Conservation (phyloP, 2,113 vertebrate species). For the Phyllostomus discolor region DNA sequence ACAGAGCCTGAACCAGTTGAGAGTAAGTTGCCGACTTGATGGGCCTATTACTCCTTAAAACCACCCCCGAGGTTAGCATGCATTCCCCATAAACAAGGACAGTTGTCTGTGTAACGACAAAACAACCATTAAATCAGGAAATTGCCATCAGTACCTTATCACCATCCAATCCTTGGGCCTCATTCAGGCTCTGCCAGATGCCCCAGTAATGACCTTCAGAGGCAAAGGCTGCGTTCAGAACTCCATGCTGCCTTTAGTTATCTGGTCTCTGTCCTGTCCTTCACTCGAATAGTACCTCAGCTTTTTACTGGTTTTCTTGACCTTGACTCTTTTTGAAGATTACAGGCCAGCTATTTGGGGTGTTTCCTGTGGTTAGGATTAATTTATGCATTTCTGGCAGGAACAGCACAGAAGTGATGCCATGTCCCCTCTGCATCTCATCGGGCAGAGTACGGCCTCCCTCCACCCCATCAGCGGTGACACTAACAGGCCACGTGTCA, state of each 20-base stretch:
- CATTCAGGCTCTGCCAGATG: neutral
- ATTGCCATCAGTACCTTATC: neutral
- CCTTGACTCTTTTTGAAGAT: neutral
- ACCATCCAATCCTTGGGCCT: neutral
- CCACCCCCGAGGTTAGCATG: neutral
- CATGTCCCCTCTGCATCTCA: neutral
- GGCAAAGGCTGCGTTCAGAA: neutral
- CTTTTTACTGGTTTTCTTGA: neutral
- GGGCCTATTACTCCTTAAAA: neutral
- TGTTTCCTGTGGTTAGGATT: neutral
- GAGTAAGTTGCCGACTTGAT: neutral
- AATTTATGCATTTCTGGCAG: neutral
- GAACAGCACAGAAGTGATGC: neutral
- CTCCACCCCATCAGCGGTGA: rapidly evolving
- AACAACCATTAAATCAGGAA: neutral
- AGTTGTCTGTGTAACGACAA: neutral
- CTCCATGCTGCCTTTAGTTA: neutral
- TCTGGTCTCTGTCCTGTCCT: neutral
- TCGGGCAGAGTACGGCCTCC: rapidly evolving
- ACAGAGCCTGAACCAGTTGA: neutral
- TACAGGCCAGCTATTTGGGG: neutral
- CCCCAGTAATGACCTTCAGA: neutral
- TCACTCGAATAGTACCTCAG: neutral
- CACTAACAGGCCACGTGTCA: neutral
- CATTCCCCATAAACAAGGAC: neutral